Base-by-base conservation (phyloP, 64 coral and sea anemone genomes). In the Dendronephthya gigantea region DNA sequence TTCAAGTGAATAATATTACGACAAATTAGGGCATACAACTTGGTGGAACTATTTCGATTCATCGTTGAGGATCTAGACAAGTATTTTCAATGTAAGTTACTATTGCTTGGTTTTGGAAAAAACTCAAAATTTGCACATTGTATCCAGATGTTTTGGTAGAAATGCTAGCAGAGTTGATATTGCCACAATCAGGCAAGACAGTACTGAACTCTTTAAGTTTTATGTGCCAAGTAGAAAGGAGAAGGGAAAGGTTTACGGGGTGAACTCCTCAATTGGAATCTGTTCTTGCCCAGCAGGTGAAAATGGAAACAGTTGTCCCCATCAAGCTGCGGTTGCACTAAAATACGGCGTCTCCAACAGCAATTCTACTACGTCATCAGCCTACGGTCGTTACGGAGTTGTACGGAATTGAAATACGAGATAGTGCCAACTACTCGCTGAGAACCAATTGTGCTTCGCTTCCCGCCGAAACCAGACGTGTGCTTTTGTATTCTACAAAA, bases 301-400 rank as follows among this genome's bases (percentile, higher is more conserved):
- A 4, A 88, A 50, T 85, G 86, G 86, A 38, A 92, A 92, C 66
- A 81, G 50, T 17, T 88, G 86, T 50, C 66, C 82, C 5, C 86
- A 88, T 66, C 85, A 91, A 88, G 85, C 90, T 83, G 88, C 88
- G 41, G 88, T 89, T 23, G 82, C 82, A 9, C 84, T 89, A 47
- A 84, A 89, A 84, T 84, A 83, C 69, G 39, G 82, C 36, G 82
- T 89, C 33, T 49, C 22, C 13, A 90, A 84, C 35, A 1, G n/a
- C 9, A 79, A 79, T 79, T 79, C 4, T 79, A 79, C 36, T 79
- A 12, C 28, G 72, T 79, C 72, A 79, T 79, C 32, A 35, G 4
- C 27, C 29, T 79, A 79, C 29, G 29, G 31, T 79, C 72, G 36
- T 13, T 29, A 79, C 72, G 28, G 72, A 79, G 72, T 79, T 79